A percentile compares a stretch with the other conserved stretches of the same genome.
Conservation (phyloP, 2,113 vertebrate species). For the Cynopterus brachyotis region DNA sequence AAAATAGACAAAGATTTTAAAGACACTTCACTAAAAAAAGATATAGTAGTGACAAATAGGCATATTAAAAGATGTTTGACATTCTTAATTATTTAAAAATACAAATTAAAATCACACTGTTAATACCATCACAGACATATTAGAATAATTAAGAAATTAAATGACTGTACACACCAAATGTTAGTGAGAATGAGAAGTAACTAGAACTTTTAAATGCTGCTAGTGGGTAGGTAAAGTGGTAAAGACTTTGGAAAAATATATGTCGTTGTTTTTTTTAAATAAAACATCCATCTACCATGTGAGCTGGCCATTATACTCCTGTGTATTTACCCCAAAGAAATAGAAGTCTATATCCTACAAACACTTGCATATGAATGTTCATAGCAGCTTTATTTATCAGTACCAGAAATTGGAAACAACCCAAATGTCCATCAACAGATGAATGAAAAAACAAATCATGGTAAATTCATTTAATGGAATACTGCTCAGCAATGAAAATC, state of each 20-base stretch:
- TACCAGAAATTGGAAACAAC: background rate
- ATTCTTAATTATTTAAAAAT: background rate
- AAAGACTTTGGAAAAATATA: background rate
- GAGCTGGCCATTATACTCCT: background rate
- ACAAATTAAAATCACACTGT: background rate
- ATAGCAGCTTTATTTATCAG: background rate
- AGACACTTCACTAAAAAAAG: background rate
- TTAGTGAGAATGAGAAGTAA: background rate
- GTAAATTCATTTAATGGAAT: background rate
- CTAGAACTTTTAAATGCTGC: background rate
- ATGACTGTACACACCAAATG: background rate
- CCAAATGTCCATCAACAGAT: background rate
- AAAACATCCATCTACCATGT: background rate
- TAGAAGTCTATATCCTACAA: background rate
- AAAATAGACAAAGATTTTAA: background rate
- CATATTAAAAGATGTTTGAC: background rate
- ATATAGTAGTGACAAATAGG: background rate
- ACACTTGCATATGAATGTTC: background rate
- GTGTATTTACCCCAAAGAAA: background rate
- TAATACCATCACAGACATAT: background rate
- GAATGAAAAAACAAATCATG: background rate
- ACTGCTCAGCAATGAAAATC: background rate
- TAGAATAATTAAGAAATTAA: background rate
- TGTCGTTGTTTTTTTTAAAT: background rate
- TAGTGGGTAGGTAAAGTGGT: background rate